Percentiles rank a stretch among this genome's conserved stretches.
Evolutionary conservation across 2,113 vertebrate genomes (phyloP).

Genomic region (Halichoerus grypus): DNA sequence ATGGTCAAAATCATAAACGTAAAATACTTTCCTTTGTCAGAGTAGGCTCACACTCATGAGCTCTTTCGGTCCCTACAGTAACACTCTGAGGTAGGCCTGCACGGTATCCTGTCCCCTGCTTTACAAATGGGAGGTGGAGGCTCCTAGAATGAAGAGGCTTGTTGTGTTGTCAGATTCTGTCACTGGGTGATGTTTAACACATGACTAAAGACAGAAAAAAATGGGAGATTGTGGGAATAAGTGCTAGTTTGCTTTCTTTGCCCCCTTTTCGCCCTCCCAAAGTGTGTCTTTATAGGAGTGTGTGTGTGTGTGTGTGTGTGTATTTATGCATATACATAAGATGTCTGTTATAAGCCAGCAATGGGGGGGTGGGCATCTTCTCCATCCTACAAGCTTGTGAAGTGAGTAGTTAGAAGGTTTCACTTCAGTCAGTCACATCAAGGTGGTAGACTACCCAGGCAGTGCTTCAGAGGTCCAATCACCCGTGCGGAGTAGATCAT

Average conservation of each 20-base stretch:
- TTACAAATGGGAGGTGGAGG: neutral
- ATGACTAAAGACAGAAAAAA: neutral
- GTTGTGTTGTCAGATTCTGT: neutral
- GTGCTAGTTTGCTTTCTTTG: neutral
- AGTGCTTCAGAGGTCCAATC: neutral
- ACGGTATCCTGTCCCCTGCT: neutral
- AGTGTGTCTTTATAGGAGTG: neutral
- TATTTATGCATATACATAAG: neutral
- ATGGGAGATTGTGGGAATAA: neutral
- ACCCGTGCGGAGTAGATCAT: neutral
- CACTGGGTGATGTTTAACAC: neutral
- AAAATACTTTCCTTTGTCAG: neutral
- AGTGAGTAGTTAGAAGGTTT: slow-evolving; percentile 38
- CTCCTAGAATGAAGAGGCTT: neutral
- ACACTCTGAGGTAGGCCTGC: neutral
- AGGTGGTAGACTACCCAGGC: too few relatives aligned
- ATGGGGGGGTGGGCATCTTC: neutral
- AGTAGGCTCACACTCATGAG: neutral
- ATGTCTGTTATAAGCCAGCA: neutral
- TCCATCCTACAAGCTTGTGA: neutral
- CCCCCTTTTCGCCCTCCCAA: neutral
- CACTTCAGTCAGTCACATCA: slow-evolving; percentile 14
- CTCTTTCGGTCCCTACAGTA: neutral
- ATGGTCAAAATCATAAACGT: neutral
- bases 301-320: neutral